phyloP scores from a whole-genome alignment of 2,113 vertebrate genomes.

The Perca schrenkii region DNA sequence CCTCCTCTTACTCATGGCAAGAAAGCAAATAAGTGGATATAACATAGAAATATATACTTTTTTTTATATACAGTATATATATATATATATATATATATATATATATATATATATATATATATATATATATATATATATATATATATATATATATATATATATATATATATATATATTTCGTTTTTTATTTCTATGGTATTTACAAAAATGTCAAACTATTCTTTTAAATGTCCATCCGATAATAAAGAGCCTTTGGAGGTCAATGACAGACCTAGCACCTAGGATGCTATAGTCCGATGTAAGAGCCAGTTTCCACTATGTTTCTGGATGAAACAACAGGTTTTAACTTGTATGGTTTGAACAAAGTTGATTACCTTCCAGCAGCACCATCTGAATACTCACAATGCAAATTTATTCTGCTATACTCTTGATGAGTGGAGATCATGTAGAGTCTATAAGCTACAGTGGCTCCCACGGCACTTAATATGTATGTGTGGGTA shows the following conservation, averaged over 20 bases:
- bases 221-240: not conserved
- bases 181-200: not conserved
- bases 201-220: not conserved
- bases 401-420: constrained; percentile 16
- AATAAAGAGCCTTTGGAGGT: not conserved
- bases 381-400: constrained; percentile 24
- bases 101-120: no score
- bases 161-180: no score
- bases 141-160: no score
- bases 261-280: not conserved
- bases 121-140: no score
- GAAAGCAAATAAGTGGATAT: no score
- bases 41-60: no score
- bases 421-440: constrained; percentile 15
- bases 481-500: constrained; percentile 26
- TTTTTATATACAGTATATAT: no score
- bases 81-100: no score
- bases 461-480: constrained; percentile 28
- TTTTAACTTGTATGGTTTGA: constrained; percentile 10
- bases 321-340: not conserved
- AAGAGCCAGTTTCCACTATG: not conserved
- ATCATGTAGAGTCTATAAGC: constrained; percentile 47
- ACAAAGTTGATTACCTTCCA: constrained; percentile 25
- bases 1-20: no score
- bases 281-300: not conserved